Percentiles rank a stretch among this genome's conserved stretches.
These are phyloP conservation scores for Oenanthe melanoleuca DNA, from an alignment of 2,113 vertebrate species.

Conservation along the genomic window DNA sequence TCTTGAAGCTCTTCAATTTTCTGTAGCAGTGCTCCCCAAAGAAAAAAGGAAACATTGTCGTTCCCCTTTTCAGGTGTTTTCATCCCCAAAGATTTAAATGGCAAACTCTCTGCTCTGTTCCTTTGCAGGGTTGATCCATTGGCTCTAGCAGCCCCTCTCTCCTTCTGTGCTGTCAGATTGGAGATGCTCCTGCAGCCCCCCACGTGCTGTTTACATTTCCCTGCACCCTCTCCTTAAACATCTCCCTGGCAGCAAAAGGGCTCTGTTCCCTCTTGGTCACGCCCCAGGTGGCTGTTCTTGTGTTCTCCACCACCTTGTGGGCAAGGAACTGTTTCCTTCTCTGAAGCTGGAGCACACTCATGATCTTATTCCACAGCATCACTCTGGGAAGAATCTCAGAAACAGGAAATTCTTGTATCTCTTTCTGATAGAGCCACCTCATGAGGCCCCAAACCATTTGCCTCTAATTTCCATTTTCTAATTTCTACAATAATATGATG, in stretches of 20 bases:
- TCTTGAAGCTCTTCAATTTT: background rate
- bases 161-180: background rate
- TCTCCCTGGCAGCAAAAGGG: background rate
- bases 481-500: background rate
- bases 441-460: background rate
- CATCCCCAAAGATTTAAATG: background rate
- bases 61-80: background rate
- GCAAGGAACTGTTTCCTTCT: background rate
- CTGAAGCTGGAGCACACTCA: background rate
- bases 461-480: background rate
- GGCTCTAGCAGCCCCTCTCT: background rate
- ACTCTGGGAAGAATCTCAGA: background rate
- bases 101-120: background rate
- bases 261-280: background rate
- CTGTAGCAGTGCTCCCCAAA: background rate
- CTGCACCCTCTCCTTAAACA: background rate
- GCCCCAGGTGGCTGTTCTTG: background rate
- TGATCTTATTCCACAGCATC: background rate
- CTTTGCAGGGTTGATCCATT: background rate
- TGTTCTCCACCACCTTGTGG: background rate
- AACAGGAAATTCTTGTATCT: background rate
- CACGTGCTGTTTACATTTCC: background rate
- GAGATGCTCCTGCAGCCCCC: background rate
- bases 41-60: background rate
- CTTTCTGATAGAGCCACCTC: background rate